phyloP scores from a whole-genome alignment of 1,140 invertebrate genomes.

The Trichoplusia ni region DNA sequence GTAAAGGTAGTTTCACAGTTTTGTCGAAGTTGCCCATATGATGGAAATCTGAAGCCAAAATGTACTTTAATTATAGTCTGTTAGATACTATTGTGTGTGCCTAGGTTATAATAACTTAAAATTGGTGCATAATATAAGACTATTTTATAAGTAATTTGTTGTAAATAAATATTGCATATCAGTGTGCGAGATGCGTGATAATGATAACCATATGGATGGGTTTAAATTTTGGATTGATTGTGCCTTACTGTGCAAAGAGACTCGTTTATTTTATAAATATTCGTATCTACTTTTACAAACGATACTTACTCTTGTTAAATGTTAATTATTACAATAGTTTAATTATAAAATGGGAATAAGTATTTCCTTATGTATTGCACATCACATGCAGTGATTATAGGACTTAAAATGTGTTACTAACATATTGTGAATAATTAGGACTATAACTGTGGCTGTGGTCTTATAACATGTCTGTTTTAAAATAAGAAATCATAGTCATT shows the following conservation, averaged over 20 bases:
- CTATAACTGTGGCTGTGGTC: constrained; percentile 73
- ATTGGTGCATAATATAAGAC: constrained; percentile 57
- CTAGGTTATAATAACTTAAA: constrained; percentile 47
- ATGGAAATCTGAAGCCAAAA: constrained; percentile 54
- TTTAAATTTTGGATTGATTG: constrained; percentile 28
- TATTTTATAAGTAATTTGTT: constrained; percentile 43
- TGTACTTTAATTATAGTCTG: constrained; percentile 46
- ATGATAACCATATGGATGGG: not conserved
- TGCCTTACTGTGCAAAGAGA: constrained; percentile 68
- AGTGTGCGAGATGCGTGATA: constrained; percentile 43
- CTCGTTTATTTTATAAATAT: constrained; percentile 28
- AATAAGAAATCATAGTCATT: constrained; percentile 73
- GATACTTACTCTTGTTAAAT: not conserved
- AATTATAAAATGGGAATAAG: constrained; percentile 15
- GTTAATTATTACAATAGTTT: constrained; percentile 4
- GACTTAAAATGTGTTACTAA: constrained; percentile 1
- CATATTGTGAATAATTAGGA: constrained; percentile 47
- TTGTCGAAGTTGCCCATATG: constrained; percentile 40
- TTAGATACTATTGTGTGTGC: constrained; percentile 30
- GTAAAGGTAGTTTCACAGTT: constrained; percentile 45
- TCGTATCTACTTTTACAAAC: constrained; percentile 43
- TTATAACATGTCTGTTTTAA: constrained; percentile 52
- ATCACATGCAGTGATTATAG: constrained; percentile 19
- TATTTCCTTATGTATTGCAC: constrained; percentile 1
- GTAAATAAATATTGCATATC: constrained; percentile 44